Evolutionary conservation across 2,797 vertebrate genomes (phyloP).

Genomic region (Micropoecilia bifurca): DNA sequence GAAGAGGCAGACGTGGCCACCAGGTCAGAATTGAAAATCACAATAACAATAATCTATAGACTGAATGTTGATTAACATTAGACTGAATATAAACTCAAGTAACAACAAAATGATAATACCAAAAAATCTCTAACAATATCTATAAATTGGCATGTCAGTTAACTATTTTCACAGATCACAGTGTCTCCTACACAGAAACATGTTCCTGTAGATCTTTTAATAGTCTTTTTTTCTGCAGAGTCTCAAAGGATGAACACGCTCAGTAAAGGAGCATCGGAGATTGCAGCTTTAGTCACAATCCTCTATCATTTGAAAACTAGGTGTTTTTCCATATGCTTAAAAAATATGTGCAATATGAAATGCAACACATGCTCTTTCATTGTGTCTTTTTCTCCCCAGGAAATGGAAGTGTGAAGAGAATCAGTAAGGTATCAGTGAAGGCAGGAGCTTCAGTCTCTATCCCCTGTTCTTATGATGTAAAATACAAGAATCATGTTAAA

Average conservation of each 20-base stretch:
- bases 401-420: constrained; percentile 12
- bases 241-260: constrained; percentile 1
- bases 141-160: background rate
- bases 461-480: constrained; percentile 32
- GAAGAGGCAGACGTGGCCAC: too few species aligned
- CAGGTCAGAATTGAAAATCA: too few species aligned
- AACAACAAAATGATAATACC: too few species aligned
- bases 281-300: constrained; percentile 32
- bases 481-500: constrained; percentile 24
- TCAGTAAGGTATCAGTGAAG: constrained; percentile 24
- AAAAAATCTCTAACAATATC: background rate
- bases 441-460: constrained; percentile 37
- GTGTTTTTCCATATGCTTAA: too few species aligned
- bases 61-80: too few species aligned
- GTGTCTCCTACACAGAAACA: background rate
- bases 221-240: constrained; percentile 25
- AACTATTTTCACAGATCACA: background rate
- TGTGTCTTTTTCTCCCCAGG: constrained; percentile 25
- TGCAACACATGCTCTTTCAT: background rate
- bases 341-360: background rate
- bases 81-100: too few species aligned
- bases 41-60: too few species aligned
- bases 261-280: constrained; percentile 12
- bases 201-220: background rate
- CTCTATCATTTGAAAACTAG: constrained; percentile 20